Conservation (phyloP, 2,797 vertebrate genomes). For the Adrianichthys oophorus region DNA sequence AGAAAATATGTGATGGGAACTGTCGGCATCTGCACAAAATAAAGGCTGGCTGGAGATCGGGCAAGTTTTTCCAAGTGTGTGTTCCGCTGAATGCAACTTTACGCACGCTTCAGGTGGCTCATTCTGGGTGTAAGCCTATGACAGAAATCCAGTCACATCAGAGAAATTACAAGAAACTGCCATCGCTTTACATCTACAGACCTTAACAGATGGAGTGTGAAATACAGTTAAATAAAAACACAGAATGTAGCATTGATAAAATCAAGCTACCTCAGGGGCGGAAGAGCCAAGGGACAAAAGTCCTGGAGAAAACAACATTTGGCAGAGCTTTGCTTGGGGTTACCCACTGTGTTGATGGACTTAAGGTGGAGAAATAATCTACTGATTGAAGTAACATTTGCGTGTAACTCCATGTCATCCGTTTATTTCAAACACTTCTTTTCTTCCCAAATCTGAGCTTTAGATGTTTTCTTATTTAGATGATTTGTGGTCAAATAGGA, state of each 20-base stretch:
- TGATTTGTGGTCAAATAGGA: constrained; percentile 64
- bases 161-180: constrained; percentile 72
- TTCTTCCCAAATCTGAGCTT: constrained; percentile 26
- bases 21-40: constrained; percentile 59
- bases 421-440: constrained; percentile 50
- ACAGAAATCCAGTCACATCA: constrained; percentile 58
- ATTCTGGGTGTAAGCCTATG: constrained; percentile 20
- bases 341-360: constrained; percentile 43
- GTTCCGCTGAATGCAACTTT: constrained; percentile 35
- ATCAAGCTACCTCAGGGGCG: constrained; percentile 18
- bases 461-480: constrained; percentile 41
- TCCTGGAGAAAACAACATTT: constrained; percentile 57
- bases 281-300: not conserved
- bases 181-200: constrained; percentile 74
- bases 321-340: constrained; percentile 39
- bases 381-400: constrained; percentile 42
- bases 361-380: constrained; percentile 63
- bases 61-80: constrained; percentile 15
- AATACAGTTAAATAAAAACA: constrained; percentile 52
- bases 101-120: constrained; percentile 47
- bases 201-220: constrained; percentile 68
- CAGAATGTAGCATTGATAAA: constrained; percentile 34
- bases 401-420: constrained; percentile 49
- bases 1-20: constrained; percentile 58
- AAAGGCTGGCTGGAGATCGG: constrained; percentile 32